Percentiles rank a stretch among this genome's conserved stretches.
phyloP scores from a whole-genome alignment of 1,140 invertebrate species.

The Elysia chlorotica region DNA sequence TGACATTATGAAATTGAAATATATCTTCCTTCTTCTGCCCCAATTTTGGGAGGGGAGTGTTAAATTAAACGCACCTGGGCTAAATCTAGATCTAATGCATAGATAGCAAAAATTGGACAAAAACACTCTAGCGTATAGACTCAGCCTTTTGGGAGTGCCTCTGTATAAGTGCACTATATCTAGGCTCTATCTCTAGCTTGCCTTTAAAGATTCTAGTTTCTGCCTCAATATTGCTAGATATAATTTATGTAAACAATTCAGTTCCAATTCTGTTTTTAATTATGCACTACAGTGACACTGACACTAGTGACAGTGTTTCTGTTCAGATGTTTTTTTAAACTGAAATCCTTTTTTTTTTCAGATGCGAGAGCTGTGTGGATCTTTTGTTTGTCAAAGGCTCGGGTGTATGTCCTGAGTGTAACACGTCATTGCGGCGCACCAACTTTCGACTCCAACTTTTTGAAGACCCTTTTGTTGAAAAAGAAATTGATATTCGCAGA shows the following conservation, averaged over 20 bases:
- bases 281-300: no score
- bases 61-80: background rate
- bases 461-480: conserved; percentile 94
- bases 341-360: conserved; percentile 17
- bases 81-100: background rate
- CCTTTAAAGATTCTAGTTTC: no score
- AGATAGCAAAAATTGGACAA: no score
- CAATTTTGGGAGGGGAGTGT: background rate
- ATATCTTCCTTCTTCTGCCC: background rate
- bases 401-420: conserved; percentile 90
- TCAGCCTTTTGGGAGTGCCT: no score
- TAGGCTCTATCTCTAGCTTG: no score
- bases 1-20: background rate
- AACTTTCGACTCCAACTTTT: conserved; percentile 95
- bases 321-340: no score
- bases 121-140: no score
- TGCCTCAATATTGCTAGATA: no score
- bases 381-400: conserved; percentile 93
- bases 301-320: background rate
- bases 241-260: no score
- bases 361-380: conserved; percentile 93
- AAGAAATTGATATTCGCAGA: conserved; percentile 95
- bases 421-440: conserved; percentile 80
- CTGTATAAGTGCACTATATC: no score
- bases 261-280: no score